Evolutionary conservation across 1,140 invertebrate species (phyloP), one percentile per base, ranked within the genome.

Genomic region (Cherax destructor): DNA sequence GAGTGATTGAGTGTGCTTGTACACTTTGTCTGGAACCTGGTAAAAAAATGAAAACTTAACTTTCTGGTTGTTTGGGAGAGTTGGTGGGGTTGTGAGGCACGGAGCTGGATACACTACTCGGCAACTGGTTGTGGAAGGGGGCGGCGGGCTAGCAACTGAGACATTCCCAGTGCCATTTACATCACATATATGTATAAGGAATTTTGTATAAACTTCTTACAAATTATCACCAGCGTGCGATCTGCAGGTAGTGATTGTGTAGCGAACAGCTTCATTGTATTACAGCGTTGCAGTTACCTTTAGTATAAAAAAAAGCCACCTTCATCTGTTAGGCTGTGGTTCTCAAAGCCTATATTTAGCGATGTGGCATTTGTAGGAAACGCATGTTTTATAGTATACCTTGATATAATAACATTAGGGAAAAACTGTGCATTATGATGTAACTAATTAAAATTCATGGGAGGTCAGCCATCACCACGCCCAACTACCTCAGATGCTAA

Each of bases 51-150:
- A 59, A 59, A 3, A 59, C 9, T 21, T 21, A 18, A 18, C 18
- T 18, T 56, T 56, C 52, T 56, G 13, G 52, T 24, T 74, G 69
- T 10, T 74, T 30, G n/a, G 21, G 4, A 10, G 0, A 30, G 69
- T 7, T 74, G n/a, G 21, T 30, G 21, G 21, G 7, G 69, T 5
- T 30, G n/a, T 74, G 69, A n/a, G 7, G 21, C 0, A 18, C n/a
- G 49, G 21, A 4, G 0, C 30, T 56, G 21, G 79, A 81, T 59
- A 59, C 30, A 13, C 30, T 81, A 56, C 18, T 18, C 49, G 79
- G 79, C 79, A 81, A 81, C 79, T 59, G 13, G 50, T 21, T 5
- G 47, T 81, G 79, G 79, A 81, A 81, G 52, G 21, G 79, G 79
- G 79, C 18, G 56, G 79, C n/a, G 79, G 50, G 50, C 3, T 74